These are phyloP conservation scores for Sphaeridia pumilis DNA, from an alignment of 2,888 invertebrate genomes.

Conservation along the genomic window DNA sequence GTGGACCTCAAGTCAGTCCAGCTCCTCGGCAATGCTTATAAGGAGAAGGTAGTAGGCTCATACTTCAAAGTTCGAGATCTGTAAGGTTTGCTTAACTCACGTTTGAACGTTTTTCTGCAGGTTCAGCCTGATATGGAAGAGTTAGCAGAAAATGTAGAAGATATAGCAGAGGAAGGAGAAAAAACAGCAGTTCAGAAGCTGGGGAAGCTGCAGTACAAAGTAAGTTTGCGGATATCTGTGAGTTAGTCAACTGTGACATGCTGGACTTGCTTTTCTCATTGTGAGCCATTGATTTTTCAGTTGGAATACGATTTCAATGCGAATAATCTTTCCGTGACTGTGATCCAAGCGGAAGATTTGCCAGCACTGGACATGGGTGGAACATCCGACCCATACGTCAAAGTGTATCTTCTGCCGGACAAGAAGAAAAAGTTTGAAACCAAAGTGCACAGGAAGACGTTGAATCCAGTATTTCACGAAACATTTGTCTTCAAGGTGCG, in stretches of 20 bases:
- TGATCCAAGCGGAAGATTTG: slow-evolving; percentile 31
- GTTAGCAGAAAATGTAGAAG: slow-evolving; percentile 83
- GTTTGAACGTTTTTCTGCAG: slow-evolving; percentile 16
- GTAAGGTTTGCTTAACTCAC: no score
- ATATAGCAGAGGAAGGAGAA: slow-evolving; percentile 72
- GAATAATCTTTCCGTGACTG: slow-evolving; percentile 61
- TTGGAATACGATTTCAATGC: slow-evolving; percentile 48
- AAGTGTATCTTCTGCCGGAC: slow-evolving; percentile 32
- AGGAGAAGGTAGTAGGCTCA: slow-evolving; percentile 70
- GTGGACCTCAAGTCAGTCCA: slow-evolving; percentile 96
- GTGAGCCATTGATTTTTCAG: slow-evolving; percentile 7
- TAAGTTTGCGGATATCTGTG: no score
- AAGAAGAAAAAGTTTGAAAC: slow-evolving; percentile 36
- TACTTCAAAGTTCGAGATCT: neutral
- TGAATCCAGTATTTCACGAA: slow-evolving; percentile 32
- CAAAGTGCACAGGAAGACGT: slow-evolving; percentile 33
- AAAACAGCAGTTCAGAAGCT: slow-evolving; percentile 87
- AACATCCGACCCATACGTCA: slow-evolving; percentile 33
- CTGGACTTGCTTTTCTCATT: neutral
- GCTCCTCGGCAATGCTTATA: slow-evolving; percentile 88
- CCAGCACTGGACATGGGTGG: slow-evolving; percentile 35
- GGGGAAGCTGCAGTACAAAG: slow-evolving; percentile 96
- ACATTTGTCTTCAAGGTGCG: slow-evolving; percentile 34
- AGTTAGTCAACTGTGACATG: no score
- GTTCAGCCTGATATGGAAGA: slow-evolving; percentile 90